A percentile compares a stretch with the other conserved stretches of the same genome.
These are phyloP conservation scores for Alligator mississippiensis DNA, from an alignment of 2,113 vertebrate genomes.

Conservation along the genomic window DNA sequence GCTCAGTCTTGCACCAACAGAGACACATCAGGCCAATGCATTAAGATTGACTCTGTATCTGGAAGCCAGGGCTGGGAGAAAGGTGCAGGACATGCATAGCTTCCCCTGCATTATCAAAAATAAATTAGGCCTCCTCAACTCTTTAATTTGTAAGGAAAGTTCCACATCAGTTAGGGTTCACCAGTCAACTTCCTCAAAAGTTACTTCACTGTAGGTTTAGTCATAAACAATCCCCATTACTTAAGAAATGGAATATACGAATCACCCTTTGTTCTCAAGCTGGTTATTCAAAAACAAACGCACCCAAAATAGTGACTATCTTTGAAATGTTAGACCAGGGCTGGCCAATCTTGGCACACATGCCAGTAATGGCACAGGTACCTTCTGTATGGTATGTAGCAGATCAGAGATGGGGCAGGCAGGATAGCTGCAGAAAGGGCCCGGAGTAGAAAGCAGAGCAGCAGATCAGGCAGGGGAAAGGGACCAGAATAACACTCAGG, in stretches of 20 bases:
- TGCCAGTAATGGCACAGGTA: no score
- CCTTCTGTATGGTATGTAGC: no score
- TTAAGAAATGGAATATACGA: neutral
- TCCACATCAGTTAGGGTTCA: neutral
- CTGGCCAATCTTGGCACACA: no score
- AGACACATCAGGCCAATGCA: neutral
- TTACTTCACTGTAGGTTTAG: neutral
- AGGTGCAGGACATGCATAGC: neutral
- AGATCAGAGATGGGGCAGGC: no score
- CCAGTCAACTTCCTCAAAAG: neutral
- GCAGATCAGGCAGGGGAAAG: no score
- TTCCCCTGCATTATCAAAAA: neutral
- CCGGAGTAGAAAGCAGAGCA: no score
- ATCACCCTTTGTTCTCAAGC: neutral
- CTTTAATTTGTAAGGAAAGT: neutral
- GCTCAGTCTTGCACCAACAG: neutral
- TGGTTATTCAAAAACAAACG: neutral
- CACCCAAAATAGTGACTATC: no score
- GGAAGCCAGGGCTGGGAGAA: neutral
- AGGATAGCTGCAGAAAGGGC: no score
- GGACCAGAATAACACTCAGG: no score
- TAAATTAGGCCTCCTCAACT: neutral
- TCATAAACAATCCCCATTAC: accelerated
- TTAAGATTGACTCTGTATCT: neutral
- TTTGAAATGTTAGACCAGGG: no score